A percentile compares a stretch with the other conserved stretches of the same genome.
Conservation (phyloP, 2,797 vertebrate genomes). For the Etheostoma perlongum region DNA sequence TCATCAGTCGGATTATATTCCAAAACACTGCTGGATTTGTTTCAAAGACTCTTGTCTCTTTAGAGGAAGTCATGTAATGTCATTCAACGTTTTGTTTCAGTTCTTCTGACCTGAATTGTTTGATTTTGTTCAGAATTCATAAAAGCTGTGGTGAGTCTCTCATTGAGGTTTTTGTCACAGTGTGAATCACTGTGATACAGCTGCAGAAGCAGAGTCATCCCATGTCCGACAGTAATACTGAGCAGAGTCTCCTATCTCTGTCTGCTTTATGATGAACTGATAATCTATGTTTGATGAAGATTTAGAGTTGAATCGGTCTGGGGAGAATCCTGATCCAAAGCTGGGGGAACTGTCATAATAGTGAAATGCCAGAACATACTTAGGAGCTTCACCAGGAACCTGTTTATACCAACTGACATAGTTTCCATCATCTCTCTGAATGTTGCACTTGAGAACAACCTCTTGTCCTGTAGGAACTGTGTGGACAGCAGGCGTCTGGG, state of each 20-base stretch:
- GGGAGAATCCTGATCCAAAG: constrained; percentile 41
- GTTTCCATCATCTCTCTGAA: rapidly evolving
- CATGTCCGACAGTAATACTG: constrained; percentile 34
- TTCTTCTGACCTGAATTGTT: no score
- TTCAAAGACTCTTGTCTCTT: no score
- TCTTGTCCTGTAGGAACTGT: constrained; percentile 28
- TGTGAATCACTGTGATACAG: constrained; percentile 59
- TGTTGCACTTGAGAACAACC: constrained; percentile 51
- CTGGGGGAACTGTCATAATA: no score
- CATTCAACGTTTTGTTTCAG: background rate
- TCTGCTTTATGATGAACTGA: constrained; percentile 42
- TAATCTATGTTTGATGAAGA: constrained; percentile 41
- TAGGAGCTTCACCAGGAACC: constrained; percentile 46
- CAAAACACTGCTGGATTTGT: constrained; percentile 16
- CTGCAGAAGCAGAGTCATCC: constrained; percentile 1
- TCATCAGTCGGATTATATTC: constrained; percentile 4
- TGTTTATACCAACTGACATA: constrained; percentile 36
- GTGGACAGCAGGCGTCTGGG: constrained; percentile 44
- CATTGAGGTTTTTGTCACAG: constrained; percentile 3
- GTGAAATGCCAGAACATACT: no score
- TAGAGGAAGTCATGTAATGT: no score
- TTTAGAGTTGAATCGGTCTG: constrained; percentile 37
- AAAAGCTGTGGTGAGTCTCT: background rate
- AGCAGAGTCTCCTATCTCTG: constrained; percentile 59
- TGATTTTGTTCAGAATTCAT: background rate